Evolutionary conservation across 2,113 vertebrate genomes (phyloP).

Genomic region (Nerophis lumbriciformis): DNA sequence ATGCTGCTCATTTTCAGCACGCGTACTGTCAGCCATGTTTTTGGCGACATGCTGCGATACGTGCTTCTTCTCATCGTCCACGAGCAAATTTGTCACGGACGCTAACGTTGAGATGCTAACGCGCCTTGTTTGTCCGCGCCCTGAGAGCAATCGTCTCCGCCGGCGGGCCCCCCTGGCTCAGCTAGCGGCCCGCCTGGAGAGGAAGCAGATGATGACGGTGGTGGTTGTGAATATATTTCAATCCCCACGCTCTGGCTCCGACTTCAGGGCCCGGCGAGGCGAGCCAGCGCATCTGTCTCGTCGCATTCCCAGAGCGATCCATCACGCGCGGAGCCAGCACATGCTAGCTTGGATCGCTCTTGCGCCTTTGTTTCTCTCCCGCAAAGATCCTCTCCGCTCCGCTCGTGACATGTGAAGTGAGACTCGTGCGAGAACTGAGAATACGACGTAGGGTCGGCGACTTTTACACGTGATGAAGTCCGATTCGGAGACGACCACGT

Average conservation of each 20-base stretch:
- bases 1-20: no score
- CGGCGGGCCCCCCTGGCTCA: conserved; percentile 28
- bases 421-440: no score
- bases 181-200: conserved; percentile 15
- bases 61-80: no score
- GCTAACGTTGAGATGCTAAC: not conserved
- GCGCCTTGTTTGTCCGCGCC: not conserved
- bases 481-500: no score
- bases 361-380: no score
- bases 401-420: no score
- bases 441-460: no score
- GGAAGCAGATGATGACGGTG: conserved; percentile 11
- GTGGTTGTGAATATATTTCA: conserved; percentile 49
- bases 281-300: conserved; percentile 43
- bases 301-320: conserved; percentile 51
- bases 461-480: no score
- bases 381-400: no score
- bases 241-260: conserved; percentile 43
- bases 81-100: no score
- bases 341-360: not conserved
- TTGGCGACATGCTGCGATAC: no score
- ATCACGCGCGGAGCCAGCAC: conserved; percentile 18
- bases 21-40: no score
- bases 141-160: conserved; percentile 40
- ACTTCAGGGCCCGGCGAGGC: conserved; percentile 21